Evolutionary conservation across 2,797 vertebrate genomes (phyloP).

Genomic region (Coilia nasus): DNA sequence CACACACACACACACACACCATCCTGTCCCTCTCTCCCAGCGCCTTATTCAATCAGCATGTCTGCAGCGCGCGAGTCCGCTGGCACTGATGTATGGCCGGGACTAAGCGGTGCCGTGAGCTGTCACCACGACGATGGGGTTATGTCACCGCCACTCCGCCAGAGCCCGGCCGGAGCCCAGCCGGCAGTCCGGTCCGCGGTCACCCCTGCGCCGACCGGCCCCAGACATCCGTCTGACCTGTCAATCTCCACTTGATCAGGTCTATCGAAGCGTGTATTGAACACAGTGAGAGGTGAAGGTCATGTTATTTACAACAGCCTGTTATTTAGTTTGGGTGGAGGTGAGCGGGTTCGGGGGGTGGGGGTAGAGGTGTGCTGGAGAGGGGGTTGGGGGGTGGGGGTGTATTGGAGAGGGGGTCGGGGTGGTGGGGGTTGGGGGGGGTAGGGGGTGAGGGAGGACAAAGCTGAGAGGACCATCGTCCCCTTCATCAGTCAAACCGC

Average conservation of each 20-base stretch:
- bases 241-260: constrained; percentile 54
- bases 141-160: constrained; percentile 75
- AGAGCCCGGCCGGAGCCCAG: constrained; percentile 65
- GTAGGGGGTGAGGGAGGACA: neutral
- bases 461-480: neutral
- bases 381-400: neutral
- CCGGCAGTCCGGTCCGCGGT: constrained; percentile 59
- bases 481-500: neutral
- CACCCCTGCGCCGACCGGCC: constrained; percentile 35
- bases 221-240: constrained; percentile 75
- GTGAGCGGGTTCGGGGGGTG: neutral
- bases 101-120: constrained; percentile 65
- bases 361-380: neutral
- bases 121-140: constrained; percentile 76
- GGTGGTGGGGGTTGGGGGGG: neutral
- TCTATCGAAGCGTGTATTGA: constrained; percentile 73
- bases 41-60: constrained; percentile 75
- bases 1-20: neutral
- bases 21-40: neutral
- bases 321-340: constrained; percentile 45
- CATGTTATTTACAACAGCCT: constrained; percentile 41
- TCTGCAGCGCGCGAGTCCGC: constrained; percentile 70
- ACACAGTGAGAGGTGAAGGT: constrained; percentile 71
- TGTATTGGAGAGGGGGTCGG: neutral
- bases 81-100: constrained; percentile 82